Percentiles rank a stretch among this genome's conserved stretches.
phyloP scores from a whole-genome alignment of 2,797 vertebrate species.

The Alca torda region DNA sequence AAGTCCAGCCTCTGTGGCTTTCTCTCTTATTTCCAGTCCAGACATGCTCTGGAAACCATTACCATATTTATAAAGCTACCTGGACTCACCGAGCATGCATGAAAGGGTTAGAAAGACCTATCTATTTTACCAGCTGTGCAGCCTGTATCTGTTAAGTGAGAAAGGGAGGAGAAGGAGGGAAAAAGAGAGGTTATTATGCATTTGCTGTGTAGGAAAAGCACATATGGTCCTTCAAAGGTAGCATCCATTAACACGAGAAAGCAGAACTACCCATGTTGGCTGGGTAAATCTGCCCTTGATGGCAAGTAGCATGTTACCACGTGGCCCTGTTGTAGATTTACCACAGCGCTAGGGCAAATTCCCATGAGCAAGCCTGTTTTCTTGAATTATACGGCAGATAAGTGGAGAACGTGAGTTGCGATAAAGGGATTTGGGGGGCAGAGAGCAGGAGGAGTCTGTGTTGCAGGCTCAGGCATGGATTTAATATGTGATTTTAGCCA shows the following conservation, averaged over 20 bases:
- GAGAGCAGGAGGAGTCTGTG: background rate
- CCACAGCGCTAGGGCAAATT: background rate
- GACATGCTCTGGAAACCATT: constrained; percentile 73
- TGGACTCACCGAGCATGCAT: constrained; percentile 68
- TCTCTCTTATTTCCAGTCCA: constrained; percentile 71
- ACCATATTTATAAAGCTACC: constrained; percentile 80
- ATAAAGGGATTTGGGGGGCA: background rate
- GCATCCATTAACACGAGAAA: background rate
- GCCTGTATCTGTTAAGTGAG: constrained; percentile 18
- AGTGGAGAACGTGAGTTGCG: background rate
- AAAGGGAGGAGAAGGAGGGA: background rate
- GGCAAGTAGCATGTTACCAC: background rate
- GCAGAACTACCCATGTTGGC: background rate
- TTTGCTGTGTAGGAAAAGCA: background rate
- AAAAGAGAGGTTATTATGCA: background rate
- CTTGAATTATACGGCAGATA: background rate
- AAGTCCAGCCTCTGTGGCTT: constrained; percentile 50
- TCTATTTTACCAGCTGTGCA: constrained; percentile 76
- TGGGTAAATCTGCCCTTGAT: background rate
- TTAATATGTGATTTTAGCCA: background rate
- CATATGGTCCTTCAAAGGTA: background rate
- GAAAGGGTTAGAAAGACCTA: constrained; percentile 74
- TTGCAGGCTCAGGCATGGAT: background rate
- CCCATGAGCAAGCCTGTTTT: background rate
- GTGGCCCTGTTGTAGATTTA: background rate